Percentiles rank a stretch among this genome's conserved stretches.
phyloP scores from a whole-genome alignment of 2,113 vertebrate species.

The Prolemur simus region DNA sequence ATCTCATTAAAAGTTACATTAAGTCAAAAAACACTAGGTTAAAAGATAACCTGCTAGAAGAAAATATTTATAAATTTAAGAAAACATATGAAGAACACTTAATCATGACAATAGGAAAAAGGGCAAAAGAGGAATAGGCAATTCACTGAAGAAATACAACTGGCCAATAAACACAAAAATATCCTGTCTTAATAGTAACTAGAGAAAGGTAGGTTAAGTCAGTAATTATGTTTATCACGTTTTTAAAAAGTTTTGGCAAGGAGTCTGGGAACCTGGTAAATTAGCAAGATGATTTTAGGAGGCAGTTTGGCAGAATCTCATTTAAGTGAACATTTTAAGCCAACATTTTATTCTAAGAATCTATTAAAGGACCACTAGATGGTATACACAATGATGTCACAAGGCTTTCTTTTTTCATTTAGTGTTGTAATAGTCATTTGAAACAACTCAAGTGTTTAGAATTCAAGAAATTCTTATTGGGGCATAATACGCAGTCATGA shows the following conservation, averaged over 20 bases:
- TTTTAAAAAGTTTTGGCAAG: neutral
- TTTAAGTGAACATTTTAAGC: neutral
- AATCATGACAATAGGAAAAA: neutral
- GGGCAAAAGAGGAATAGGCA: neutral
- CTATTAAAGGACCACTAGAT: neutral
- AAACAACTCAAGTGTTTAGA: neutral
- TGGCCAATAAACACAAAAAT: neutral
- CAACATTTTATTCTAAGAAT: neutral
- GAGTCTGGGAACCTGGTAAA: neutral
- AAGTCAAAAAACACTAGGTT: neutral
- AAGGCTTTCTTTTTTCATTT: neutral
- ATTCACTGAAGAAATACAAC: neutral
- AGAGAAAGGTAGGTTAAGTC: neutral
- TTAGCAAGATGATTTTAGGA: neutral
- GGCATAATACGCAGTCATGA: neutral
- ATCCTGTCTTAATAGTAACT: neutral
- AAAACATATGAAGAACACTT: neutral
- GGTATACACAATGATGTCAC: neutral
- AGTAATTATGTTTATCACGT: neutral
- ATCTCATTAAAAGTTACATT: neutral
- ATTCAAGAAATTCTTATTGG: neutral
- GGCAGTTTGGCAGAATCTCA: neutral
- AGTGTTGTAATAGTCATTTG: neutral
- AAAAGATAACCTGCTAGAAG: neutral
- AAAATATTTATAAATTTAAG: neutral